phyloP scores from a whole-genome alignment of 2,113 vertebrate genomes.

The Psittacara wagleri region DNA sequence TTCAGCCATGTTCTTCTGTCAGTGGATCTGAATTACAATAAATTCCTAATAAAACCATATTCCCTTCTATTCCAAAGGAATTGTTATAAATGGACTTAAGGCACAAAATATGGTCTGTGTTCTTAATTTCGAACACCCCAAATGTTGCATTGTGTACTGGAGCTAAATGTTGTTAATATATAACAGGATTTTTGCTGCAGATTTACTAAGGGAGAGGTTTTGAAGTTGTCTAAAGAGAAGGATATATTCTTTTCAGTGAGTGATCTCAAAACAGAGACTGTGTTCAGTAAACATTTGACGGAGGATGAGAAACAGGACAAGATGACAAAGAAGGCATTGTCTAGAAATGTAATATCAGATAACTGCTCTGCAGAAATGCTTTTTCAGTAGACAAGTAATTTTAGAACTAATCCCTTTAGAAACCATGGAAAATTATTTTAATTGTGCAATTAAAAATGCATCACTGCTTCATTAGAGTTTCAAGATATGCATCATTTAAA shows the following conservation, averaged over 20 bases:
- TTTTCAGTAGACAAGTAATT: constrained; percentile 15
- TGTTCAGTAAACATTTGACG: not conserved
- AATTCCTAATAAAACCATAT: not conserved
- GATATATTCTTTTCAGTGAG: not conserved
- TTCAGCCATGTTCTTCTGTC: not conserved
- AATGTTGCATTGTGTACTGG: not conserved
- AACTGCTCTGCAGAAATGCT: not conserved
- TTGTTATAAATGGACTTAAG: not conserved
- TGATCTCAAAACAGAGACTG: not conserved
- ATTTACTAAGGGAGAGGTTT: not conserved
- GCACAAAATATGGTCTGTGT: not conserved
- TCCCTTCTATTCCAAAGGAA: not conserved
- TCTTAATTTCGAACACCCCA: not conserved
- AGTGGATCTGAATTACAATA: not conserved
- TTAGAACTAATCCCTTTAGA: constrained; percentile 8
- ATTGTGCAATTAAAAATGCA: not conserved
- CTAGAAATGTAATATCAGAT: not conserved
- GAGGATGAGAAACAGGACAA: not conserved
- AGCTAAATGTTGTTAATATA: not conserved
- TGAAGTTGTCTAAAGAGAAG: not conserved
- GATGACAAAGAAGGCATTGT: constrained; percentile 25
- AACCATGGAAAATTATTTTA: not conserved
- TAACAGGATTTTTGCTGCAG: not conserved
- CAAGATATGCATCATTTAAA: not conserved
- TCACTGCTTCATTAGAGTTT: not conserved